A percentile compares a stretch with the other conserved stretches of the same genome.
Conservation (phyloP, 1,140 invertebrate genomes). For the Odontomachus brunneus region DNA sequence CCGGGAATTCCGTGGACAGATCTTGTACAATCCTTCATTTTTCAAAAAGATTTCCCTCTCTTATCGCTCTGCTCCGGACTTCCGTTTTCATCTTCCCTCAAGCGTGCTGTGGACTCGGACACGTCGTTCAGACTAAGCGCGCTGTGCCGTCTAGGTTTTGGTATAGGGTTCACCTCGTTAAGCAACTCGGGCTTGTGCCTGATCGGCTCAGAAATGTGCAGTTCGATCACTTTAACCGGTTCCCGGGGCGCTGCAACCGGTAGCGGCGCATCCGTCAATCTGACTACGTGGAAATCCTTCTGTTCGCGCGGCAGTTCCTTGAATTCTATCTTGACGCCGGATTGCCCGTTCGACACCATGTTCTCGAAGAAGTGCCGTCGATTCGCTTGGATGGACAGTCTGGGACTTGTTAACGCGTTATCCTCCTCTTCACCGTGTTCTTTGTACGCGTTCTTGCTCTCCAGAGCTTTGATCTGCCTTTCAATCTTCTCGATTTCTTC, state of each 20-base stretch:
- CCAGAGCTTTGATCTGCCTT: conserved; percentile 79
- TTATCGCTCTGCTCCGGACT: conserved; percentile 19
- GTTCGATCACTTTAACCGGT: conserved; percentile 80
- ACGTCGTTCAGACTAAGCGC: conserved; percentile 72
- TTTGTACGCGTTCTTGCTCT: conserved; percentile 65
- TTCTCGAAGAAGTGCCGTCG: conserved; percentile 79
- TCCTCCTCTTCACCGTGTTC: conserved; percentile 50
- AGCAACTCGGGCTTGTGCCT: conserved; percentile 71
- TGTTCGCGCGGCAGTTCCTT: conserved; percentile 79
- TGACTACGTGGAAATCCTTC: conserved; percentile 78
- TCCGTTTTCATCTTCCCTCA: not conserved
- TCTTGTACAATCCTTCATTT: not conserved
- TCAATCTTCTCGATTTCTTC: conserved; percentile 83
- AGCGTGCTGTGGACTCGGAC: conserved; percentile 28
- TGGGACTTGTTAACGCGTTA: conserved; percentile 39
- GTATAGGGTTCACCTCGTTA: conserved; percentile 76
- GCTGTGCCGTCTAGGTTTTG: conserved; percentile 78
- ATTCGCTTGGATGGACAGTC: conserved; percentile 76
- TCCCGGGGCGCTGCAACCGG: conserved; percentile 66
- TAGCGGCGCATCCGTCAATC: conserved; percentile 73
- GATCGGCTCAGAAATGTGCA: conserved; percentile 83
- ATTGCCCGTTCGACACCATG: conserved; percentile 70
- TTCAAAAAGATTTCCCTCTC: conserved; percentile 72
- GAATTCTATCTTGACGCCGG: conserved; percentile 78
- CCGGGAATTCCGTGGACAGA: not conserved